These are phyloP conservation scores for Diplodus sargus DNA, from an alignment of 2,797 vertebrate genomes.

Conservation along the genomic window DNA sequence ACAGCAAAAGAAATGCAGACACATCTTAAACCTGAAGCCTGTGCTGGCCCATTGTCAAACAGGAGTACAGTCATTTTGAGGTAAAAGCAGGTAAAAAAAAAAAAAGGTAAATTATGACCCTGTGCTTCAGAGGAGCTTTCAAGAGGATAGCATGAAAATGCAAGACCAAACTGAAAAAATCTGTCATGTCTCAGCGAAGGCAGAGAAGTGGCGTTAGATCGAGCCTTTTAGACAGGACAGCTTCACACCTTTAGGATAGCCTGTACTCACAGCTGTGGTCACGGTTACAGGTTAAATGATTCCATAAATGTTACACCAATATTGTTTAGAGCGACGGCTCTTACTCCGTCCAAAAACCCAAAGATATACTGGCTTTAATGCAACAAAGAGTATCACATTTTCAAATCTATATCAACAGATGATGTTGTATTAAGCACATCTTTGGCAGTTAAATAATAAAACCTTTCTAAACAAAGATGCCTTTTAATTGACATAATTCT, in stretches of 20 bases:
- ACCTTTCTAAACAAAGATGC: background rate
- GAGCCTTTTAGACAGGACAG: background rate
- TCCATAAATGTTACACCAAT: background rate
- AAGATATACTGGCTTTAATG: too few relatives aligned
- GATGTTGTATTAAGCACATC: background rate
- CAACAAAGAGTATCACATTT: too few relatives aligned
- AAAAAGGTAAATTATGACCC: conserved; percentile 66
- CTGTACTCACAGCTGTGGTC: background rate
- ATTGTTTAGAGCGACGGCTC: background rate
- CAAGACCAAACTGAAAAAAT: conserved; percentile 10
- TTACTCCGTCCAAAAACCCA: too few relatives aligned
- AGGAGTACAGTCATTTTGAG: conserved; percentile 53
- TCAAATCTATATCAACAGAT: too few relatives aligned
- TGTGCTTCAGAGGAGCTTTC: conserved; percentile 49
- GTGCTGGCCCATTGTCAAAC: conserved; percentile 4
- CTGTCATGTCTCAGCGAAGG: background rate
- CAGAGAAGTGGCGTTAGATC: background rate
- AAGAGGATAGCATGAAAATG: conserved; percentile 21
- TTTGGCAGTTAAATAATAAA: background rate
- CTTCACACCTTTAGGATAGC: background rate
- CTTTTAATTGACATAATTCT: background rate
- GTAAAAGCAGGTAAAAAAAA: conserved; percentile 57
- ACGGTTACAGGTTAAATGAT: background rate
- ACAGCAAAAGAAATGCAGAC: background rate
- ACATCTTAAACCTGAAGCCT: background rate